Evolutionary conservation across 2,888 invertebrate genomes (phyloP), one percentile per base, ranked within the genome.

Genomic region (Drosophila pseudotalamancana): DNA sequence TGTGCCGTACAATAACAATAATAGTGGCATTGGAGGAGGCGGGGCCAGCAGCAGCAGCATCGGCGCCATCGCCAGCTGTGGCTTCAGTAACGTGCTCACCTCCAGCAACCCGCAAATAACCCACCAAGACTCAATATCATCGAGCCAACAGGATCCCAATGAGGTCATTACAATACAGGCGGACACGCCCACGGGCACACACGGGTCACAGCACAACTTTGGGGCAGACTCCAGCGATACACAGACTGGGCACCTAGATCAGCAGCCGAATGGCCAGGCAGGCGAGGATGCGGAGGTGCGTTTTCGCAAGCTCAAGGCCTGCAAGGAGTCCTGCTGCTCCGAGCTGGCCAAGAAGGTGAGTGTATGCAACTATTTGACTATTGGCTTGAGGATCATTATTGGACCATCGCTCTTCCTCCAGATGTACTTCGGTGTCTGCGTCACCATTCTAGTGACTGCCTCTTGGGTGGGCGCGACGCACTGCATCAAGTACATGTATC

Each of bases 401-500:
- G n/a, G n/a, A n/a, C 25, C 25, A 9, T 25, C 25, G 25, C 29
- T 0, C 4, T 0, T 25, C 5, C 35, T 8, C 48, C 92, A 97
- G 97, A 96, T 97, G 90, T 97, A 97, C 90, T 96, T 95, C 90
- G 97, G 97, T 49, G 94, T 97, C 64, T 96, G 97, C 92, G 96
- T 97, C 67, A 97, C 96, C 32, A 93, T 96, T 56, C 94, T 95
- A 77, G 95, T 97, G 53, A 97, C 97, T n/a, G 95, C 95, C 6
- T 95, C 96, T 11, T 98, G 97, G 97, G 97, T 97, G 42, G 97
- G 97, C 0, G 95, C 97, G n/a, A 97, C 97, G 1, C 97, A 98
- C 89, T 96, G 96, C 90, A 95, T 97, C 81, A 97, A 97, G 92
- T 95, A 96, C 89, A 93, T 97, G 89, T 97, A 96, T 89, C 92